These are phyloP conservation scores for Rhyacophila brunnea DNA, from an alignment of 1,140 invertebrate genomes.

Conservation along the genomic window DNA sequence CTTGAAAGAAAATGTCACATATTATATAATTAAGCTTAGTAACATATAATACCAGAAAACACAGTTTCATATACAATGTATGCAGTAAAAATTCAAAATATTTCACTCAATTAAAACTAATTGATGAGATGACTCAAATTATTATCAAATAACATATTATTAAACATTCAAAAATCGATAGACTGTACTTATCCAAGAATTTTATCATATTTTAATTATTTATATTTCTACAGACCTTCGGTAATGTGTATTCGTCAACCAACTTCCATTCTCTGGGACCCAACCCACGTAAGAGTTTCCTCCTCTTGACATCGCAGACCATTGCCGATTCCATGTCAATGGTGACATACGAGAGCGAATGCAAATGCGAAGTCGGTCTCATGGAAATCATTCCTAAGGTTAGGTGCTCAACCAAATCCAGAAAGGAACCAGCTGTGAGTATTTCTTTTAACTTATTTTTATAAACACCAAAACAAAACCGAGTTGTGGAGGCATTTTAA, in stretches of 20 bases:
- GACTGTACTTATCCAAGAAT: background rate
- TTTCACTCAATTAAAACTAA: background rate
- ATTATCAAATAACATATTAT: background rate
- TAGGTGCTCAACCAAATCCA: constrained; percentile 4
- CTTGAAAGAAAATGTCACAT: no score
- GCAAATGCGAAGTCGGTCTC: constrained; percentile 45
- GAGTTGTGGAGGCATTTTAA: no score
- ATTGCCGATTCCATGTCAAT: constrained; percentile 50
- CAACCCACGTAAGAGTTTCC: constrained; percentile 57
- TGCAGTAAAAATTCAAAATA: no score
- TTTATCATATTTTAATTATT: background rate
- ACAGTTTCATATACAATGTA: no score
- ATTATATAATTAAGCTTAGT: no score
- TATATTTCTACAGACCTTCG: constrained; percentile 51
- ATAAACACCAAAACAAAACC: no score
- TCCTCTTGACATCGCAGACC: constrained; percentile 52
- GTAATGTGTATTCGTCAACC: constrained; percentile 55
- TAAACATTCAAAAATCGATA: background rate
- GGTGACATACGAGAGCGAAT: constrained; percentile 51
- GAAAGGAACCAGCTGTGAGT: background rate
- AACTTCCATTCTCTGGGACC: constrained; percentile 55
- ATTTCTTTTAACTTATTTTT: no score
- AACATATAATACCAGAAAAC: no score
- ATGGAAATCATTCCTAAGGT: background rate
- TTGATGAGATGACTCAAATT: background rate